phyloP scores from a whole-genome alignment of 1,140 invertebrate species.

The Ruditapes philippinarum region DNA sequence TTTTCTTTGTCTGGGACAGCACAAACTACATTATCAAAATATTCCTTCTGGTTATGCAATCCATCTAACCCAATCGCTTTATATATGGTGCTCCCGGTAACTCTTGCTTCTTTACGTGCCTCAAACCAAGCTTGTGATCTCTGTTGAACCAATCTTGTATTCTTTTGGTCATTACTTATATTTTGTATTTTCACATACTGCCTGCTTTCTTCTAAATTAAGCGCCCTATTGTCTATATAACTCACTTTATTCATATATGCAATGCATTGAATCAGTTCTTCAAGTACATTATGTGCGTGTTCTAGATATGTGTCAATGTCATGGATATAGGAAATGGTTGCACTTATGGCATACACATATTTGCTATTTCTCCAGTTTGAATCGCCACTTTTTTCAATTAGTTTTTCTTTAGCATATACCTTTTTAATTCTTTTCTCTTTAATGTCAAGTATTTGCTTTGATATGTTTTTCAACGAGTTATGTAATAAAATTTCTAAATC shows the following conservation, averaged over 20 bases:
- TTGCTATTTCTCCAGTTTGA: conserved; percentile 55
- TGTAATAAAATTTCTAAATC: background rate
- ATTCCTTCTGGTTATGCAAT: conserved; percentile 20
- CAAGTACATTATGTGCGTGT: too few species aligned
- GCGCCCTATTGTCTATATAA: background rate
- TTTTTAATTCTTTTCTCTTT: background rate
- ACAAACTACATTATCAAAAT: conserved; percentile 60
- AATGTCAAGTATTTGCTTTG: background rate
- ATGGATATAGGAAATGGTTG: conserved; percentile 60
- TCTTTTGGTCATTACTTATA: background rate
- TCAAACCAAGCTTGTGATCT: background rate
- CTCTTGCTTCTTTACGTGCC: background rate
- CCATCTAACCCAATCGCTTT: conserved; percentile 3
- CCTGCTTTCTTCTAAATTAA: background rate
- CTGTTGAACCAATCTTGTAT: background rate
- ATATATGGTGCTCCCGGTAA: conserved; percentile 61
- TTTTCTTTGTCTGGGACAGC: conserved; percentile 12
- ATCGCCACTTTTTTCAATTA: conserved; percentile 59
- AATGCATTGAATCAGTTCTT: too few species aligned
- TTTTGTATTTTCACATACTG: background rate
- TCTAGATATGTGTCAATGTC: conserved; percentile 56
- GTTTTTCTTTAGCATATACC: conserved; percentile 58
- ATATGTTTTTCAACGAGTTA: background rate
- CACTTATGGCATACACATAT: conserved; percentile 58
- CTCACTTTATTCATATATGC: too few species aligned